Evolutionary conservation across 2,113 vertebrate genomes (phyloP).

Genomic region (Cyprinodon brontotheroides): DNA sequence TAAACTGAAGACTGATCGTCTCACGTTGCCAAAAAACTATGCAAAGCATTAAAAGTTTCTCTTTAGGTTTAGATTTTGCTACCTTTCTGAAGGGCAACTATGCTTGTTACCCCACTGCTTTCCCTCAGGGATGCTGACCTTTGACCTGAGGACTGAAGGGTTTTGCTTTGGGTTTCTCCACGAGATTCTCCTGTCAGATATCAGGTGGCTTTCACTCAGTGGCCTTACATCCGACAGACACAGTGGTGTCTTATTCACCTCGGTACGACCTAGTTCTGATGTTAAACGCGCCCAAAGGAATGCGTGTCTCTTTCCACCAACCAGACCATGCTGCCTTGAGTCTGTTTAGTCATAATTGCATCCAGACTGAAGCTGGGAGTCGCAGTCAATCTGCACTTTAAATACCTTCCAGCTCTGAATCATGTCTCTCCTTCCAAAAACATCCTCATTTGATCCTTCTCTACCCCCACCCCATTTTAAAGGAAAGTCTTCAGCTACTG

Average conservation of each 20-base stretch:
- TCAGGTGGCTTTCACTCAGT: background rate
- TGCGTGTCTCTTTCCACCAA: constrained; percentile 38
- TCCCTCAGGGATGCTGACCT: constrained; percentile 20
- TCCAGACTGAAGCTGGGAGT: constrained; percentile 51
- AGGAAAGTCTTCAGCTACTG: background rate
- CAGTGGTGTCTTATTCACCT: constrained; percentile 20
- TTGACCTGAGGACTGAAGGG: constrained; percentile 7
- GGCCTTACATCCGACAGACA: background rate
- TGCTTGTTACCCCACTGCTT: background rate
- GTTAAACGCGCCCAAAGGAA: constrained; percentile 38
- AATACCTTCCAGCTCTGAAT: constrained; percentile 17
- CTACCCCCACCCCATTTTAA: background rate
- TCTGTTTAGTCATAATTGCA: constrained; percentile 54
- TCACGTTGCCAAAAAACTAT: background rate
- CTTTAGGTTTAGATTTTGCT: background rate
- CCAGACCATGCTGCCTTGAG: constrained; percentile 16
- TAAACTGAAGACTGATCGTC: background rate
- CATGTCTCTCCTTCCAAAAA: background rate
- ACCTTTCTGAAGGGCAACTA: background rate
- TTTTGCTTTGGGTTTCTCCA: constrained; percentile 6
- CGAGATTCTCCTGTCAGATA: background rate
- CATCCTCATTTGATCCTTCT: background rate
- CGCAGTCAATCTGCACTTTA: constrained; percentile 13
- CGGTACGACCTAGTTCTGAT: constrained; percentile 23
- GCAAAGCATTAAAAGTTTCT: background rate